These are phyloP conservation scores for Cyprichromis sp. DNA, from an alignment of 2,113 vertebrate genomes.

Conservation along the genomic window DNA sequence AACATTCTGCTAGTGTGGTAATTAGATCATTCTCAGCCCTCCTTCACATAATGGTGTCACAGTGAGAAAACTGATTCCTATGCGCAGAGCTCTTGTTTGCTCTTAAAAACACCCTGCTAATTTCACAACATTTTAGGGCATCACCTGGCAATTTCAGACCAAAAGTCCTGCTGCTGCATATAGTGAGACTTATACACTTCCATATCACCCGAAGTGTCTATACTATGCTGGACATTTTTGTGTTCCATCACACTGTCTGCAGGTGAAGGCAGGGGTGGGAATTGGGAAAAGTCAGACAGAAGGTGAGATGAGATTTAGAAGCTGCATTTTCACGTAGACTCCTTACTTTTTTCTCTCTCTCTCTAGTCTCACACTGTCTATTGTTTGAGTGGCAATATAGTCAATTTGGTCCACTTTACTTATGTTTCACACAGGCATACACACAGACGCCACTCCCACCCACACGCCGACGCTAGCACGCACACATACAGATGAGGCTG, in stretches of 20 bases:
- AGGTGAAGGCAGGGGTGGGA: conserved; percentile 47
- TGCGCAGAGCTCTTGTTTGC: not conserved
- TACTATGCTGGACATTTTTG: not conserved
- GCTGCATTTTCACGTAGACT: conserved; percentile 7
- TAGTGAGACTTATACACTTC: not conserved
- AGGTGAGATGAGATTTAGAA: conserved; percentile 39
- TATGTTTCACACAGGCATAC: conserved; percentile 55
- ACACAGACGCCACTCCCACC: conserved; percentile 55
- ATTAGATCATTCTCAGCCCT: not conserved
- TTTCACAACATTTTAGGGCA: not conserved
- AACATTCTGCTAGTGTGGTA: not conserved
- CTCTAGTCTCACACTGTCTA: conserved; percentile 43
- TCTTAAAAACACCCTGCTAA: not conserved
- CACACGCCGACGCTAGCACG: not conserved
- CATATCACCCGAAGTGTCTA: not conserved
- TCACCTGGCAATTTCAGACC: not conserved
- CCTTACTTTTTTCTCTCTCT: not conserved
- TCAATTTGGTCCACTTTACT: conserved; percentile 66
- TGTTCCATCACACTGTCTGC: conserved; percentile 28
- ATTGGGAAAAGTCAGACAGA: conserved; percentile 44
- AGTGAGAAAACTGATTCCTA: not conserved
- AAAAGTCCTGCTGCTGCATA: not conserved
- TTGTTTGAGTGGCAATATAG: conserved; percentile 59
- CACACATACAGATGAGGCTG: conserved; percentile 58
- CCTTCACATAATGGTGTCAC: not conserved